Percentiles rank a stretch among this genome's conserved stretches.
phyloP scores from a whole-genome alignment of 2,888 invertebrate genomes.

The Rhynchonema sp. region DNA sequence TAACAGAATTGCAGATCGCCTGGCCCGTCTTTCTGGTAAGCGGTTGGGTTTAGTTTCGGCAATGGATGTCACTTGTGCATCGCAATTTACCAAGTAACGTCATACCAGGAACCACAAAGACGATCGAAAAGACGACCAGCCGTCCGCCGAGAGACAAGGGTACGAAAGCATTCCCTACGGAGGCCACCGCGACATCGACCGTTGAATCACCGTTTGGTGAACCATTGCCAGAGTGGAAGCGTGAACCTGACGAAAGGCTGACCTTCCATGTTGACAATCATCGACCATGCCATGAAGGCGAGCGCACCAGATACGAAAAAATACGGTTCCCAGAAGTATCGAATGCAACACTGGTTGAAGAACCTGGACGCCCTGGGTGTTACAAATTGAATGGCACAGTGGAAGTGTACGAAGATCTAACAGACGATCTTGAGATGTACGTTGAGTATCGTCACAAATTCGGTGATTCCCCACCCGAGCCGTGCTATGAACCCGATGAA shows the following conservation, averaged over 20 bases:
- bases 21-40: no score
- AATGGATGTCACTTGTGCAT: no score
- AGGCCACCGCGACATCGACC: no score
- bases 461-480: not conserved
- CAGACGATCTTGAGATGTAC: not conserved
- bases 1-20: no score
- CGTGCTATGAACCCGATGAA: not conserved
- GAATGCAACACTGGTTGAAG: not conserved
- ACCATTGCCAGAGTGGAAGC: not conserved
- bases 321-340: not conserved
- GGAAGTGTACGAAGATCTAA: not conserved
- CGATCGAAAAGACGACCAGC: no score
- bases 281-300: not conserved
- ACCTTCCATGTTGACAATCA: not conserved
- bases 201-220: no score
- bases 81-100: no score
- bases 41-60: no score
- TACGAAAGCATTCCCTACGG: no score
- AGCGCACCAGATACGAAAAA: not conserved
- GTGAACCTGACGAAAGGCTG: not conserved
- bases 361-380: not conserved
- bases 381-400: not conserved
- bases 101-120: no score
- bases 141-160: no score
- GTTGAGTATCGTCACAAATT: not conserved